Evolutionary conservation across 2,113 vertebrate genomes (phyloP).

Genomic region (Bujurquina vittata): DNA sequence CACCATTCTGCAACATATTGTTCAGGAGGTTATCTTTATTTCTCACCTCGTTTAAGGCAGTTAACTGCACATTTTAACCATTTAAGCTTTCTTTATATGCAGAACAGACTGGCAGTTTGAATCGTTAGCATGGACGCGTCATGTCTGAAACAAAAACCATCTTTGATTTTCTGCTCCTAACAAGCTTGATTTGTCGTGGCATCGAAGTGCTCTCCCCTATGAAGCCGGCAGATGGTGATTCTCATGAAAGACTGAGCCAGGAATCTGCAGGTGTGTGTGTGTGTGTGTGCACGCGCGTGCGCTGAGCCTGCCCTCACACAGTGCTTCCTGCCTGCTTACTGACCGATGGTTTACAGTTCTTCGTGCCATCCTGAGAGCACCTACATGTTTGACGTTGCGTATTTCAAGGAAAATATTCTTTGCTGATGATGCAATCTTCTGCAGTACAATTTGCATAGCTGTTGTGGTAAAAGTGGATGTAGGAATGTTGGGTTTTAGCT

Average conservation of each 20-base stretch:
- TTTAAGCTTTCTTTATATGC: background rate
- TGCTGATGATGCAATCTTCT: background rate
- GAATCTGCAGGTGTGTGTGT: slow-evolving; percentile 49
- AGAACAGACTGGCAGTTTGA: background rate
- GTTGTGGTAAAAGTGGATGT: background rate
- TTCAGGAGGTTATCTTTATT: background rate
- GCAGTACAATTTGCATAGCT: background rate
- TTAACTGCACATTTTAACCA: fast-evolving
- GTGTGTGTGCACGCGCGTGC: slow-evolving; percentile 28
- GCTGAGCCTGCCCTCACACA: slow-evolving; percentile 1
- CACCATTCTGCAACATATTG: background rate
- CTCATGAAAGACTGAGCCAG: slow-evolving; percentile 31
- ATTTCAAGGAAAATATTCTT: background rate
- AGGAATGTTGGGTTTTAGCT: background rate
- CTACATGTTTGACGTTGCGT: fast-evolving
- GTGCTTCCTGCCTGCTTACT: background rate
- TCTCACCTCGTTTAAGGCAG: background rate
- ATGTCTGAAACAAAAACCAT: background rate
- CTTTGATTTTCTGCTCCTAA: slow-evolving; percentile 20
- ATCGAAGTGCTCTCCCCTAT: slow-evolving; percentile 27
- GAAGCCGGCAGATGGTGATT: slow-evolving; percentile 59
- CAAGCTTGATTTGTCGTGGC: slow-evolving; percentile 34
- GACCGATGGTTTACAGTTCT: fast-evolving
- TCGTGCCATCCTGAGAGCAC: background rate
- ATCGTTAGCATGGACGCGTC: background rate